Percentiles rank a stretch among this genome's conserved stretches.
Evolutionary conservation across 2,888 invertebrate species (phyloP).

Genomic region (Merodon equestris): DNA sequence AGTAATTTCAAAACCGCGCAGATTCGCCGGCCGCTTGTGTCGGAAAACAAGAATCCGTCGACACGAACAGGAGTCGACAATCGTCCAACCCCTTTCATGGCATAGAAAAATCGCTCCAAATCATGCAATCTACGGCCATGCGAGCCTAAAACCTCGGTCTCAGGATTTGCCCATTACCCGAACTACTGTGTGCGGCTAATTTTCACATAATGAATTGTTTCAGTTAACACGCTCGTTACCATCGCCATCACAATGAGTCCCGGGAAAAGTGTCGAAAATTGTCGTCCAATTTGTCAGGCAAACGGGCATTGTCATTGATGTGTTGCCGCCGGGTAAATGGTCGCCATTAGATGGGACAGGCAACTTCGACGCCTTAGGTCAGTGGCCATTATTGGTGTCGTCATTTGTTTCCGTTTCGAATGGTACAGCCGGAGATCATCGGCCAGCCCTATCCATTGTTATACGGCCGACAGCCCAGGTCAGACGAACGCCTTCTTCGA

Average conservation of each 20-base stretch:
- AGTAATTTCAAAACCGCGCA: conserved; percentile 60
- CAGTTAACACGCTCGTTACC: conserved; percentile 66
- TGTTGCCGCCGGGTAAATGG: conserved; percentile 3
- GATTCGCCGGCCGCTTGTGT: too few species aligned
- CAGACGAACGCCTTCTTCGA: not conserved
- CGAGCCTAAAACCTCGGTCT: conserved; percentile 31
- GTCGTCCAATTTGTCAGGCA: conserved; percentile 61
- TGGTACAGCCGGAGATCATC: not conserved
- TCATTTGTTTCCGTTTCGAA: conserved; percentile 27
- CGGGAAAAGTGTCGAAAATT: conserved; percentile 56
- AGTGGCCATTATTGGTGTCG: conserved; percentile 58
- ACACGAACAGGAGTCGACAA: not conserved
- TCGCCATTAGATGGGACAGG: conserved; percentile 19
- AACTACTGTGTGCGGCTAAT: conserved; percentile 58
- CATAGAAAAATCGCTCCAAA: conserved; percentile 45
- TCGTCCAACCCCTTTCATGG: not conserved
- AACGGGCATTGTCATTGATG: conserved; percentile 6
- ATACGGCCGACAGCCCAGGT: conserved; percentile 51
- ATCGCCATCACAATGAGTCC: conserved; percentile 11
- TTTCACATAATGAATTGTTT: conserved; percentile 66
- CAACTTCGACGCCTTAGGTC: conserved; percentile 49
- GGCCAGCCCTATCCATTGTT: conserved; percentile 5
- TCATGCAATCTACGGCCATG: conserved; percentile 57
- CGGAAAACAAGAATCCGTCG: too few species aligned
- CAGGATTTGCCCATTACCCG: conserved; percentile 32